Percentiles rank a stretch among this genome's conserved stretches.
phyloP scores from a whole-genome alignment of 2,113 vertebrate genomes.

The Pituophis catenifer region DNA sequence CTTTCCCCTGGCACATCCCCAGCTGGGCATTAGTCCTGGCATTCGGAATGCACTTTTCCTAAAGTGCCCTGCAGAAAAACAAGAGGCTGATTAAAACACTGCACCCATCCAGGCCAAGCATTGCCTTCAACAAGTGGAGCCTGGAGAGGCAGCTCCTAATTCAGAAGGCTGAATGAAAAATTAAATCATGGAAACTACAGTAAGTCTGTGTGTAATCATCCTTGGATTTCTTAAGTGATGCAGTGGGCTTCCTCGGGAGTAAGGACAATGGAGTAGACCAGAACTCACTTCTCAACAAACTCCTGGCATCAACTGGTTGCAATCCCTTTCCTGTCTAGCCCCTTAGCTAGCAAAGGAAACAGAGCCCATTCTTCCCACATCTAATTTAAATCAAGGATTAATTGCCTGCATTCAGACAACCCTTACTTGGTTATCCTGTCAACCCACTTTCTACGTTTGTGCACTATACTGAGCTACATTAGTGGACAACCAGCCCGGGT shows the following conservation, averaged over 20 bases:
- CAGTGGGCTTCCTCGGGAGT: not conserved
- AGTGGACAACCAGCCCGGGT: not conserved
- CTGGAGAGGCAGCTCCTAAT: not conserved
- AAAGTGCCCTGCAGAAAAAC: not conserved
- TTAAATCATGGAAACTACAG: not conserved
- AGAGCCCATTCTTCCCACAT: not conserved
- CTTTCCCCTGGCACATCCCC: not conserved
- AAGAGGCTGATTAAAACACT: not conserved
- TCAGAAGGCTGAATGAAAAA: not conserved
- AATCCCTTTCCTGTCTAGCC: not conserved
- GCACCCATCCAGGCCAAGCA: not conserved
- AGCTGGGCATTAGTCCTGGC: not conserved
- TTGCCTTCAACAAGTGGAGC: not conserved
- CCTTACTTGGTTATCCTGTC: not conserved
- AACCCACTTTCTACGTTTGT: not conserved
- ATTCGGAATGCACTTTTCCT: not conserved
- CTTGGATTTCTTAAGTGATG: not conserved
- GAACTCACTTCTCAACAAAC: not conserved
- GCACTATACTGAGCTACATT: not conserved
- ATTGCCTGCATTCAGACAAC: not conserved
- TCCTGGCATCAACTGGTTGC: not conserved
- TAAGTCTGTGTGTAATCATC: not conserved
- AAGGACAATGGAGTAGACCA: not conserved
- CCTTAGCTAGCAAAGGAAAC: not conserved
- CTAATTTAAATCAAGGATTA: not conserved